Evolutionary conservation across 1,140 invertebrate genomes (phyloP).

Genomic region (Zaprionus tsacasi): DNA sequence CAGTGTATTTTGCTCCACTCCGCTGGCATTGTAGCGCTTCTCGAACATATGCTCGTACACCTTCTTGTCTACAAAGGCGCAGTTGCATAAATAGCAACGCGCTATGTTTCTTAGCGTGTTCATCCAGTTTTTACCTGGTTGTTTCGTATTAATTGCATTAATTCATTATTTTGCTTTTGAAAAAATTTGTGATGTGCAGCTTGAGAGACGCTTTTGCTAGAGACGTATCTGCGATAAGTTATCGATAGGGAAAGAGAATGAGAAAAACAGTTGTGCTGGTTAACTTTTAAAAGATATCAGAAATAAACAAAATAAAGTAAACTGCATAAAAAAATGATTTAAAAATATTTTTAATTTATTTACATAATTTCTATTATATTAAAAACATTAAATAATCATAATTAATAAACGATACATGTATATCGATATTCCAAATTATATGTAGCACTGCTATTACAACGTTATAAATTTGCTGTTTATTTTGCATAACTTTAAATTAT

Average conservation of each 20-base stretch:
- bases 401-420: too few relatives aligned
- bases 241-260: background rate
- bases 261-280: background rate
- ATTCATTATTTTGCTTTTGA: conserved; percentile 9
- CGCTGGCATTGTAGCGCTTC: conserved; percentile 15
- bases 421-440: too few relatives aligned
- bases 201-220: background rate
- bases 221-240: background rate
- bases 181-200: background rate
- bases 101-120: background rate
- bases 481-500: too few relatives aligned
- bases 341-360: too few relatives aligned
- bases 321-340: too few relatives aligned
- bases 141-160: background rate
- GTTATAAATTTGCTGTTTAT: too few relatives aligned
- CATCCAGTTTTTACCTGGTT: background rate
- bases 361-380: too few relatives aligned
- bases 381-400: too few relatives aligned
- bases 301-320: background rate
- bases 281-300: background rate
- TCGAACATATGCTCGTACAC: conserved; percentile 40
- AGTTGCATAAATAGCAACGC: conserved; percentile 38
- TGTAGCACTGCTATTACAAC: too few relatives aligned
- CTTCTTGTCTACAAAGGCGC: conserved; percentile 21
- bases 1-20: conserved; percentile 10